A percentile compares a stretch with the other conserved stretches of the same genome.
These are phyloP conservation scores for Hippoglossus stenolepis DNA, from an alignment of 2,113 vertebrate species.

Conservation along the genomic window DNA sequence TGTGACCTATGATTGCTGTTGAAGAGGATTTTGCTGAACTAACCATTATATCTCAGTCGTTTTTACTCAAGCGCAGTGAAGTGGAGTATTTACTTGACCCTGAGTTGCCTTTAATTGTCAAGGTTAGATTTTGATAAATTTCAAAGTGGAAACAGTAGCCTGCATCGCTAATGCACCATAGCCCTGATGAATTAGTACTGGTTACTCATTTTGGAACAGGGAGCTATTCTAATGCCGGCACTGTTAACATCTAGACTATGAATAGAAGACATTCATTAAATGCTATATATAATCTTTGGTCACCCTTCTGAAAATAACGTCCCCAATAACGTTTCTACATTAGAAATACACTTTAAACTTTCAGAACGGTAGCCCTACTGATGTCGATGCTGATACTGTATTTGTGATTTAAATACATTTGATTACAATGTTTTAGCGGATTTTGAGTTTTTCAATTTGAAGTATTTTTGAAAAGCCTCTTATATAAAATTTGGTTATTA, in stretches of 20 bases:
- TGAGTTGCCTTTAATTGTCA: constrained; percentile 21
- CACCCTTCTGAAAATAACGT: not conserved
- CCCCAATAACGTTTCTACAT: not conserved
- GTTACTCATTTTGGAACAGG: constrained; percentile 5
- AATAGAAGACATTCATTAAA: constrained; percentile 45
- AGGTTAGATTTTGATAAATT: constrained; percentile 44
- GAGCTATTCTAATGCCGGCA: not conserved
- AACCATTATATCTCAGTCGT: not conserved
- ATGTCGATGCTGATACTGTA: too few species aligned
- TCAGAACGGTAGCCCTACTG: not conserved
- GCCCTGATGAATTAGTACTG: not conserved
- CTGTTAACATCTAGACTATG: constrained; percentile 32
- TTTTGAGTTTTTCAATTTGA: not conserved
- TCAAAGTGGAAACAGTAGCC: constrained; percentile 28
- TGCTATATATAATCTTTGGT: not conserved
- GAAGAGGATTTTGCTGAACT: not conserved
- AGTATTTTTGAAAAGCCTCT: too few species aligned
- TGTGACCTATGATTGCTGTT: not conserved
- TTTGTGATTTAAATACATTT: too few species aligned
- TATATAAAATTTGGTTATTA: not conserved
- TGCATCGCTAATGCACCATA: not conserved
- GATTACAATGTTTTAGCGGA: not conserved
- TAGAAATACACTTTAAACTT: not conserved
- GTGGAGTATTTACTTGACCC: constrained; percentile 3
- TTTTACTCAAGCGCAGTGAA: not conserved